phyloP scores from a whole-genome alignment of 2,113 vertebrate species.

The Motacilla alba region DNA sequence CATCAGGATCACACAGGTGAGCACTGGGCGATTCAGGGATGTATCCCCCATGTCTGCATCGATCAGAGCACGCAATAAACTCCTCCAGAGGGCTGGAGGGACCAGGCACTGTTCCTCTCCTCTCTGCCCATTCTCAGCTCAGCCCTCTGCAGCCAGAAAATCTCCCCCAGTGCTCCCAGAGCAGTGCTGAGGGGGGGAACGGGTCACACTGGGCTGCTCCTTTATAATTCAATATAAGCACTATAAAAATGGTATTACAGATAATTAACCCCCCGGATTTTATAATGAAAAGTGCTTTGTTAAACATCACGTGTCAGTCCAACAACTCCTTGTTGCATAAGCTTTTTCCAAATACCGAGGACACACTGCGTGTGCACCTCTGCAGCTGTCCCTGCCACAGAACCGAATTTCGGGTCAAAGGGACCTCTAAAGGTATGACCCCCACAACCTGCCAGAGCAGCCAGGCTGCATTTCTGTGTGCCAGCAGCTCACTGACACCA shows the following conservation, averaged over 20 bases:
- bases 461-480: background rate
- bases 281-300: background rate
- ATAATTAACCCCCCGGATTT: accelerated
- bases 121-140: background rate
- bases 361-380: accelerated
- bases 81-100: background rate
- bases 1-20: background rate
- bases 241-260: accelerated
- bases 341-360: background rate
- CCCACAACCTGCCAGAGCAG: background rate
- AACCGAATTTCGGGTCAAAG: background rate
- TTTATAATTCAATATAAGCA: accelerated
- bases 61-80: background rate
- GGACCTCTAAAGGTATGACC: background rate
- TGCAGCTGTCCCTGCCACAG: background rate
- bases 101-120: background rate
- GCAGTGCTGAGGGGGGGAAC: background rate
- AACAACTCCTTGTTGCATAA: background rate
- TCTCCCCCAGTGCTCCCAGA: background rate
- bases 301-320: background rate
- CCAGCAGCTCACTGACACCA: background rate
- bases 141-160: background rate
- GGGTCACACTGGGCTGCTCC: background rate
- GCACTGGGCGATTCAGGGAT: accelerated
- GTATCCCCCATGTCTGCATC: accelerated